phyloP scores from a whole-genome alignment of 2,797 vertebrate genomes.

The Fratercula arctica region DNA sequence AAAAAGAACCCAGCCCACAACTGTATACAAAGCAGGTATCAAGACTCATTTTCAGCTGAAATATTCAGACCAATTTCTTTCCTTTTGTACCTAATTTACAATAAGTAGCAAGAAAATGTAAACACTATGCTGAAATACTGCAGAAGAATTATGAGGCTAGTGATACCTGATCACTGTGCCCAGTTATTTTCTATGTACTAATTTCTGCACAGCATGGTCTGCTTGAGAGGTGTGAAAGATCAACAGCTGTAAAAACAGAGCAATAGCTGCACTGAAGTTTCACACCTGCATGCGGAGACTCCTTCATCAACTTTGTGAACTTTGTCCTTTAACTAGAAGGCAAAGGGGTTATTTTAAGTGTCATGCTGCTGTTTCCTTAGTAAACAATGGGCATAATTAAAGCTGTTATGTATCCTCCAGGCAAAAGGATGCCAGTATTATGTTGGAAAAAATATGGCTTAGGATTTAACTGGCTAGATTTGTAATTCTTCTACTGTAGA shows the following conservation, averaged over 20 bases:
- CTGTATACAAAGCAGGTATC: background rate
- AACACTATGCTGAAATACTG: background rate
- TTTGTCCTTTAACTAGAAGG: constrained; percentile 19
- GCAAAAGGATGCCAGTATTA: background rate
- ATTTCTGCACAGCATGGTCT: background rate
- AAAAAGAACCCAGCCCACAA: background rate
- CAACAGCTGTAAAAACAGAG: constrained; percentile 68
- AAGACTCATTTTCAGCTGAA: background rate
- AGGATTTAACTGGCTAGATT: constrained; percentile 42
- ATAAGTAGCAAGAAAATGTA: background rate
- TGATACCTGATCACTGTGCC: constrained; percentile 7
- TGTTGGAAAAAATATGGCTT: background rate
- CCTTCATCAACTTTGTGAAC: constrained; percentile 18
- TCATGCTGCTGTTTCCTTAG: constrained; percentile 53
- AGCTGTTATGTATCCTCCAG: constrained; percentile 14
- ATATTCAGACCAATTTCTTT: background rate
- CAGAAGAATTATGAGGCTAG: constrained; percentile 6
- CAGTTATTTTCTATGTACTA: constrained; percentile 29
- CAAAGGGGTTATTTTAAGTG: constrained; percentile 11
- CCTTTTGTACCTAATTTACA: background rate
- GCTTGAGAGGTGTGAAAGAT: constrained; percentile 35
- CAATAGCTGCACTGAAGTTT: constrained; percentile 2
- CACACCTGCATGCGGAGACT: constrained; percentile 22
- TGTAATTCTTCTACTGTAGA: background rate
- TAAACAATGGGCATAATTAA: constrained; percentile 68